Evolutionary conservation across 1,140 invertebrate genomes (phyloP).

Genomic region (Probaryconus sp.): DNA sequence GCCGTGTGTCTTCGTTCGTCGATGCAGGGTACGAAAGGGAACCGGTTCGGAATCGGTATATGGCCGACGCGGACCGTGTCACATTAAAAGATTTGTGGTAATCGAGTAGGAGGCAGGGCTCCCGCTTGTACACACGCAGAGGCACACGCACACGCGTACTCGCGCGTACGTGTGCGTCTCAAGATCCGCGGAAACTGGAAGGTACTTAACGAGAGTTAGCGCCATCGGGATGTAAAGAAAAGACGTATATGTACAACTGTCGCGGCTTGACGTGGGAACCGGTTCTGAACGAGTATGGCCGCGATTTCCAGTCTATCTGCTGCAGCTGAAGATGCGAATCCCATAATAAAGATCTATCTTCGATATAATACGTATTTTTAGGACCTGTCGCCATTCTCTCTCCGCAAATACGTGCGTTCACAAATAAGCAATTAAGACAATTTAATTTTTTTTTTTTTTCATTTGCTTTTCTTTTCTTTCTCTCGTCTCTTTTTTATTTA

Average conservation of each 20-base stretch:
- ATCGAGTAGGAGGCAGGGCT: constrained; percentile 66
- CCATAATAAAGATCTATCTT: constrained; percentile 64
- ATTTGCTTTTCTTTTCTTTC: too few relatives aligned
- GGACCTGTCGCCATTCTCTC: not conserved
- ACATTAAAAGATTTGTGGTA: constrained; percentile 67
- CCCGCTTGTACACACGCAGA: constrained; percentile 38
- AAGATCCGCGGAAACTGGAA: constrained; percentile 63
- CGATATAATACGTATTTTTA: constrained; percentile 45
- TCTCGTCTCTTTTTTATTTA: too few relatives aligned
- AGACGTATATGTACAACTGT: constrained; percentile 63
- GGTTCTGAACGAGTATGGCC: constrained; percentile 70
- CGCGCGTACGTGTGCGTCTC: constrained; percentile 4
- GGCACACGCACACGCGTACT: constrained; percentile 30
- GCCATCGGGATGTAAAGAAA: constrained; percentile 57
- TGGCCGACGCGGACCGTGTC: constrained; percentile 59
- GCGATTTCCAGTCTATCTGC: constrained; percentile 63
- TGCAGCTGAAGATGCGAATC: constrained; percentile 61
- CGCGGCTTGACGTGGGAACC: constrained; percentile 67
- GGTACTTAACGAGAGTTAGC: constrained; percentile 64
- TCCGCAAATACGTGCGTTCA: constrained; percentile 24
- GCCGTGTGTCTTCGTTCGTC: constrained; percentile 58
- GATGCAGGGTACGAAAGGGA: constrained; percentile 54
- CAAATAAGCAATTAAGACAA: constrained; percentile 53
- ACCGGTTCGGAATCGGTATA: constrained; percentile 72
- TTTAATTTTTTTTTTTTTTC: constrained; percentile 21